These are phyloP conservation scores for Dryobota labecula DNA, from an alignment of 2,888 invertebrate genomes.

Conservation along the genomic window DNA sequence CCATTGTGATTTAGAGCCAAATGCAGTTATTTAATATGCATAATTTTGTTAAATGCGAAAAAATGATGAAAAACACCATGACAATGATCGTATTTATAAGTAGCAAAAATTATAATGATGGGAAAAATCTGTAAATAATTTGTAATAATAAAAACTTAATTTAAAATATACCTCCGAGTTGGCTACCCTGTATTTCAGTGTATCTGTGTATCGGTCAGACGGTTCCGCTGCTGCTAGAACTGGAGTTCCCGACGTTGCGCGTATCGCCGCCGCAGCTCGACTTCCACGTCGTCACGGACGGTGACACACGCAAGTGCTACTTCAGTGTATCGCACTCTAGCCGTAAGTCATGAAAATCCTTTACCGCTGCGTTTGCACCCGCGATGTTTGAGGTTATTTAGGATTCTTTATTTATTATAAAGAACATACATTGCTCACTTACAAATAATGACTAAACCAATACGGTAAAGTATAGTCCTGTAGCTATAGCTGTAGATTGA, in stretches of 20 bases:
- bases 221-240: constrained; percentile 73
- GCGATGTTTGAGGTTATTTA: no score
- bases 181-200: background rate
- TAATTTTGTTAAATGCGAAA: no score
- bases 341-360: constrained; percentile 73
- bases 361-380: background rate
- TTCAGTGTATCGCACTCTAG: constrained; percentile 80
- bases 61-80: no score
- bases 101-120: no score
- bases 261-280: constrained; percentile 73
- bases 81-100: no score
- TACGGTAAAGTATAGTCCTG: no score
- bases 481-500: no score
- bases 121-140: no score
- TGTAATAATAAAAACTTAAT: no score
- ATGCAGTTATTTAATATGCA: no score
- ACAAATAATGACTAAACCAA: background rate
- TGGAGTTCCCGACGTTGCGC: constrained; percentile 76
- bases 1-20: no score
- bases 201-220: constrained; percentile 62
- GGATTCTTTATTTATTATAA: background rate
- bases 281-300: constrained; percentile 79
- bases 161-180: no score
- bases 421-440: background rate
- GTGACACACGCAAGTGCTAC: constrained; percentile 77